phyloP scores from a whole-genome alignment of 2,113 vertebrate species.

The Ameiurus melas region DNA sequence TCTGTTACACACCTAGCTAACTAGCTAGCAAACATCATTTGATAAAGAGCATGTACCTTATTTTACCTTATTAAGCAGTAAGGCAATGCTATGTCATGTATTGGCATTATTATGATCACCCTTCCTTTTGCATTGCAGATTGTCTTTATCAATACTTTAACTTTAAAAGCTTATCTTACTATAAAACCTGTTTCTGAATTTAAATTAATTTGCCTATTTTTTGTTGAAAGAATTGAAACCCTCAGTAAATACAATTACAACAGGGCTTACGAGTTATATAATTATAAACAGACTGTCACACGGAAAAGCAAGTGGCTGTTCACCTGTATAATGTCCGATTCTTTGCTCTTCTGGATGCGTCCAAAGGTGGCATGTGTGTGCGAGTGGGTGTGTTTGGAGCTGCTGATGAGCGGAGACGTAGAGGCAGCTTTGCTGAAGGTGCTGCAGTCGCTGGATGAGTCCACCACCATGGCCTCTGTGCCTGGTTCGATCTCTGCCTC shows the following conservation, averaged over 20 bases:
- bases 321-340: conserved; percentile 87
- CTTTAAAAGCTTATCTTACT: neutral
- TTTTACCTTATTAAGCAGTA: neutral
- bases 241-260: neutral
- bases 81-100: neutral
- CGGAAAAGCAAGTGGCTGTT: neutral
- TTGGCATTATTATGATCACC: neutral
- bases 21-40: neutral
- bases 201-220: neutral
- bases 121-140: neutral
- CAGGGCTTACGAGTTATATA: neutral
- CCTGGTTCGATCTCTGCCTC: conserved; percentile 92
- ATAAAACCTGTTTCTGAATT: neutral
- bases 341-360: conserved; percentile 82
- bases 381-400: conserved; percentile 61
- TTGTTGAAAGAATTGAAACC: neutral
- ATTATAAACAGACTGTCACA: neutral
- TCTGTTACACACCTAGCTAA: neutral
- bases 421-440: conserved; percentile 70
- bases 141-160: neutral
- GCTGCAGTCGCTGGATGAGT: conserved; percentile 81
- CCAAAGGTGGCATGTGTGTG: conserved; percentile 74
- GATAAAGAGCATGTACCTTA: neutral
- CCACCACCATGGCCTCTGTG: conserved; percentile 82
- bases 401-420: conserved; percentile 81